Evolutionary conservation across 92 coral and sea anemone genomes (phyloP), one percentile per base, ranked within the genome.

Genomic region (Ricordea florida): DNA sequence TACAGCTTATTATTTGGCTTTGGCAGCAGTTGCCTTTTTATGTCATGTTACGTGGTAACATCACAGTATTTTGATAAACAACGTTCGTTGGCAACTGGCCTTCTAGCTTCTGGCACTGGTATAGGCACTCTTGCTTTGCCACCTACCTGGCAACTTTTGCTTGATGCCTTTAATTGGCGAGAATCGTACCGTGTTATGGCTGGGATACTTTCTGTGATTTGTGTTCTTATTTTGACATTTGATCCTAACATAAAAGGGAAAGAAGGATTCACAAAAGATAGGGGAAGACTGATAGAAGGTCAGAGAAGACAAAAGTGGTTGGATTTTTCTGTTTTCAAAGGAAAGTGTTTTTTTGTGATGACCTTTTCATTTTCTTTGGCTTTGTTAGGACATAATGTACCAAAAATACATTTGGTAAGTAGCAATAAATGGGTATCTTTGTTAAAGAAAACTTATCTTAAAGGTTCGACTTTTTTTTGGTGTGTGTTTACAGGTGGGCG

Each of bases 321-420:
- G 29, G 72, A 64, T 55, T 74, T 69, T 2, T 73, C 87, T 13
- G 81, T 74, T 20, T 75, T 69, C 21, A 59, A 51, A 34, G 66
- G 53, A 31, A 69, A 53, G 50, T 47, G 31, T 29, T 53, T 27
- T 38, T 58, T 71, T 6, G 36, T 55, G 46, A 3, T 42, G 10
- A 76, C 81, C 4, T 44, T 81, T 0, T 72, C 68, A 9, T 20
- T 66, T 26, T 16, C 72, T 10, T 7, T 76, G 3, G 83, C 67
- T 15, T 5, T 57, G 0, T 60, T 90, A 34, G 87, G 85, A 47
- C 66, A 80, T 30, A 80, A 35, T 43, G 26, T 26, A 10, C 88
- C 91, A 23, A 22, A 84, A 43, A 52, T 82, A 10, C 96, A 90
- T 33, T 20, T 90, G 96, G 96, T 90, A 85, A 65, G 96, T 0